A percentile compares a stretch with the other conserved stretches of the same genome.
Conservation (phyloP, 2,888 invertebrate genomes). For the Hymenopus coronatus region DNA sequence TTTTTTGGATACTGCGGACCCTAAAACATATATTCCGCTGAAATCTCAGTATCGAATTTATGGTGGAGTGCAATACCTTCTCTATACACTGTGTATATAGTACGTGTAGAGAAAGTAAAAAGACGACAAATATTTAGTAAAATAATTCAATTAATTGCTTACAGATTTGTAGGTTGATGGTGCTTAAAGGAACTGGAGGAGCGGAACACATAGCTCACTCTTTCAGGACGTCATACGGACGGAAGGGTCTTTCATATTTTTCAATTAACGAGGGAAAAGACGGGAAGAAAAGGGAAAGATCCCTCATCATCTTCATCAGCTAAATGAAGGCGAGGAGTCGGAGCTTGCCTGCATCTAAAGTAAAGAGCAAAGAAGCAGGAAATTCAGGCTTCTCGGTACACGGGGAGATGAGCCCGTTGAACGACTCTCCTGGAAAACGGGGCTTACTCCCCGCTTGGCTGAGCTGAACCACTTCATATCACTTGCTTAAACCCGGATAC, state of each 20-base stretch:
- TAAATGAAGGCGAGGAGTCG: background rate
- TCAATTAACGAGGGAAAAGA: constrained; percentile 10
- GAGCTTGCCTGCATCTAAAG: background rate
- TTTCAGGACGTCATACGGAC: background rate
- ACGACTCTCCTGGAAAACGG: background rate
- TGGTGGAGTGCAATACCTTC: no score
- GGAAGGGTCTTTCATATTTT: constrained; percentile 13
- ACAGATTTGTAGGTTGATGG: no score
- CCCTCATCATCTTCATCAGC: constrained; percentile 7
- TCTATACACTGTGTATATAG: no score
- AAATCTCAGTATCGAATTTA: no score
- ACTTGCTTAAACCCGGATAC: no score
- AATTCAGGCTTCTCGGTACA: background rate
- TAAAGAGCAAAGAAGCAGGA: background rate
- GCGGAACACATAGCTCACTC: background rate
- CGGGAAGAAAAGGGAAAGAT: background rate
- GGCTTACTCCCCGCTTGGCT: background rate
- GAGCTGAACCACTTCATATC: background rate
- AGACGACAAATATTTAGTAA: no score
- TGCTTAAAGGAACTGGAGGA: no score
- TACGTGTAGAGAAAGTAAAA: no score
- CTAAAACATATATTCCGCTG: no score
- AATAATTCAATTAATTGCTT: no score
- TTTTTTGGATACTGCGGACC: no score
- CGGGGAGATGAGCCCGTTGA: background rate